Evolutionary conservation across 2,888 invertebrate species (phyloP).

Genomic region (Plebejus anna): DNA sequence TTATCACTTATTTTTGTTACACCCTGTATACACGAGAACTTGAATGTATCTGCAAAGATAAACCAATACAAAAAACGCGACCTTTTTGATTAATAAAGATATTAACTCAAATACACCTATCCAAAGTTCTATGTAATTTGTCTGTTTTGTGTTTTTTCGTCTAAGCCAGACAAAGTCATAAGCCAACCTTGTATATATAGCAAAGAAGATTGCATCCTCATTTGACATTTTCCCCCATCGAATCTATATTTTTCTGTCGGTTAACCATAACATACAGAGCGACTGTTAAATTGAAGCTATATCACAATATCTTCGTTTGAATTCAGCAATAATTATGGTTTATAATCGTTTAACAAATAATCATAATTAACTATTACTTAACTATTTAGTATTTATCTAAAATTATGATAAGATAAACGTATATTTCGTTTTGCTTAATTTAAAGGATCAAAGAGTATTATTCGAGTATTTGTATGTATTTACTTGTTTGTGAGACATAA

Average conservation of each 20-base stretch:
- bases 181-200: background rate
- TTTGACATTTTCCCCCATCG: background rate
- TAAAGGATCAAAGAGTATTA: background rate
- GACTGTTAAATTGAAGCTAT: background rate
- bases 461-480: background rate
- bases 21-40: too few species aligned
- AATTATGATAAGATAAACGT: background rate
- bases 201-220: background rate
- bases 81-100: too few species aligned
- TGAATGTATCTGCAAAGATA: too few species aligned
- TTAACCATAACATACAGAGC: conserved; percentile 13
- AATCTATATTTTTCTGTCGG: background rate
- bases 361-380: background rate
- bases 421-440: background rate
- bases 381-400: background rate
- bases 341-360: conserved; percentile 4
- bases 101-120: too few species aligned
- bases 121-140: too few species aligned
- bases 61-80: too few species aligned
- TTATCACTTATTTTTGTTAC: too few species aligned
- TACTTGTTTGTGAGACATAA: background rate
- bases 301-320: conserved; percentile 3
- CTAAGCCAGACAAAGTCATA: background rate
- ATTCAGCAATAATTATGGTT: background rate
- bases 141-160: too few species aligned